Evolutionary conservation across 2,113 vertebrate genomes (phyloP), one percentile per base, ranked within the genome.

Genomic region (Zosterops pallidus): DNA sequence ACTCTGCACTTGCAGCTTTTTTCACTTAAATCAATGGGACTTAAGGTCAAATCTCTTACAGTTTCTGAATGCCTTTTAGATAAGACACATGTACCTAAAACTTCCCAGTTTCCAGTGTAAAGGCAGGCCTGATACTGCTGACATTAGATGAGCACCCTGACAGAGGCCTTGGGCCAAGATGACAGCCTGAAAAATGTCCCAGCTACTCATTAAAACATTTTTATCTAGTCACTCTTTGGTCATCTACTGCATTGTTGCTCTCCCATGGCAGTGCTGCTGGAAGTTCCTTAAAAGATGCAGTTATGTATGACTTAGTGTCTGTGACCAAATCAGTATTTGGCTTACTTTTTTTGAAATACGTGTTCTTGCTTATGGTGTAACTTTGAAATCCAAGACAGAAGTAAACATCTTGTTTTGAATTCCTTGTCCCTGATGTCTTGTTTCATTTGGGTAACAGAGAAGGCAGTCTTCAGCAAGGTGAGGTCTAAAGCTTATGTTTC

Each of bases 61-160:
- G 11, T 50, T 68, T 64, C 12, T 72, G 44, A 69, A 17, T 62
- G 3, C 1, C 8, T 28, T 84, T 41, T 47, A 70, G 25, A 14
- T 62, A 49, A 69, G 26, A 33, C 7, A 25, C 8, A 6, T 6
- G 3, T n/a, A 19, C 9, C 9, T 57, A 50, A 75, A 88, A 31
- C 11, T 28, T 29, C 56, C 8, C 3, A 5, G 5, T 85, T 75
- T 31, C 39, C 10, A 23, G 25, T 29, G 20, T 74, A 31, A 67
- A 76, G 22, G 41, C 50, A 37, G 39, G 12, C 35, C 42, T 44
- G 50, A 49, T 57, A 59, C 39, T 84, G 14, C 11, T 46, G 24
- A 19, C 0, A 0, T 22, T 41, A 49, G 14, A 17, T 62, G 23
- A 55, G 16, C 1, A 29, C 16, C 2, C 10, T 81, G 59, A 63